These are phyloP conservation scores for Boloria selene DNA, from an alignment of 2,888 invertebrate species.

Conservation along the genomic window DNA sequence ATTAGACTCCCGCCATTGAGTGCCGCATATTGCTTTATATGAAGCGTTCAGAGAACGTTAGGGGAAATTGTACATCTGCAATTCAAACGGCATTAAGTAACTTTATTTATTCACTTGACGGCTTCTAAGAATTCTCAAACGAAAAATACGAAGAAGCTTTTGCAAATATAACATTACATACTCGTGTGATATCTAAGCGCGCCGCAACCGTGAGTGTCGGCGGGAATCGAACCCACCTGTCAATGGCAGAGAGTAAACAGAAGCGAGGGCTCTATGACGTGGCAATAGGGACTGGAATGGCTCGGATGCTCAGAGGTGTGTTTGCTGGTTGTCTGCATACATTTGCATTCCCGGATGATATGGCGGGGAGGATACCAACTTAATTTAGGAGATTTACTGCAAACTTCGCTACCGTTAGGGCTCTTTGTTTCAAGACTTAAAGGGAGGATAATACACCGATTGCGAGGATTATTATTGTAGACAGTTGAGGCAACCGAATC, in stretches of 20 bases:
- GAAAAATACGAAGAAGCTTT: slow-evolving; percentile 30
- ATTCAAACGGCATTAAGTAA: slow-evolving; percentile 16
- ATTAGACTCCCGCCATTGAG: background rate
- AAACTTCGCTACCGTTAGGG: slow-evolving; percentile 30
- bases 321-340: slow-evolving; percentile 44
- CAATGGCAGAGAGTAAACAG: slow-evolving; percentile 35
- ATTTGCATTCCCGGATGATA: slow-evolving; percentile 47
- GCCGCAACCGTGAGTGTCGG: slow-evolving; percentile 37
- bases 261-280: slow-evolving; percentile 17
- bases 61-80: slow-evolving; percentile 17
- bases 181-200: slow-evolving; percentile 34
- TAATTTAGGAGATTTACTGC: slow-evolving; percentile 50
- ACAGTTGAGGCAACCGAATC: slow-evolving; percentile 19
- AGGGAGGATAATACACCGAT: slow-evolving; percentile 24
- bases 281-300: slow-evolving; percentile 22
- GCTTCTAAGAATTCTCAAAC: slow-evolving; percentile 24
- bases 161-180: slow-evolving; percentile 38
- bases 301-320: slow-evolving; percentile 31
- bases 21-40: background rate
- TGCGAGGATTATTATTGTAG: slow-evolving; percentile 26
- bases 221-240: slow-evolving; percentile 47
- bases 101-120: slow-evolving; percentile 18
- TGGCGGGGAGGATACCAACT: slow-evolving; percentile 42
- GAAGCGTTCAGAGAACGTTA: background rate
- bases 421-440: slow-evolving; percentile 29